These are phyloP conservation scores for Ibidorhyncha struthersii DNA, from an alignment of 2,113 vertebrate genomes.

Conservation along the genomic window DNA sequence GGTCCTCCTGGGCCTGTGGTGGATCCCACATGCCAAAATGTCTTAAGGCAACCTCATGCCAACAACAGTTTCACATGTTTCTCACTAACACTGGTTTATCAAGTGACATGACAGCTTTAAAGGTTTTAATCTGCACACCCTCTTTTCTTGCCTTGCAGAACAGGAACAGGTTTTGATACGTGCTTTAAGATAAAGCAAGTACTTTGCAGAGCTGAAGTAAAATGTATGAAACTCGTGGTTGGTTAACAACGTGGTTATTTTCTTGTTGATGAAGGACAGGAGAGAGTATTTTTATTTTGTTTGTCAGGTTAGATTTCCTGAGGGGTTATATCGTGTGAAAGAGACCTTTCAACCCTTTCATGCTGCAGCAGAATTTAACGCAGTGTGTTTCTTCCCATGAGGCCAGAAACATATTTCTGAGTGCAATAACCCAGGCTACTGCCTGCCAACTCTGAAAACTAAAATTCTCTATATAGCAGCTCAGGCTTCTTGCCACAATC, in stretches of 20 bases:
- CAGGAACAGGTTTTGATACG: not conserved
- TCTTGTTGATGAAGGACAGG: not conserved
- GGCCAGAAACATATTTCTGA: constrained; percentile 37
- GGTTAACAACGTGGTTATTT: constrained; percentile 32
- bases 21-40: not conserved
- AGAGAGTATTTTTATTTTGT: constrained; percentile 19
- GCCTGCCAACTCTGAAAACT: not conserved
- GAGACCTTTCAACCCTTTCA: constrained; percentile 22
- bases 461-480: not conserved
- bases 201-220: not conserved
- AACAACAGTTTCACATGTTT: not conserved
- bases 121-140: not conserved
- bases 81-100: not conserved
- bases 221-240: not conserved
- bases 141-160: not conserved
- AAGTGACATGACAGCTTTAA: not conserved
- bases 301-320: constrained; percentile 30
- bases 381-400: not conserved
- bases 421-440: not conserved
- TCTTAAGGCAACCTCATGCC: not conserved
- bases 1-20: not conserved
- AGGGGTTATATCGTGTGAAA: constrained; percentile 14
- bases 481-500: not conserved
- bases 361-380: constrained; percentile 28
- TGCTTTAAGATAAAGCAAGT: not conserved